phyloP scores from a whole-genome alignment of 2,888 invertebrate genomes.

The Steinernema scapterisci region DNA sequence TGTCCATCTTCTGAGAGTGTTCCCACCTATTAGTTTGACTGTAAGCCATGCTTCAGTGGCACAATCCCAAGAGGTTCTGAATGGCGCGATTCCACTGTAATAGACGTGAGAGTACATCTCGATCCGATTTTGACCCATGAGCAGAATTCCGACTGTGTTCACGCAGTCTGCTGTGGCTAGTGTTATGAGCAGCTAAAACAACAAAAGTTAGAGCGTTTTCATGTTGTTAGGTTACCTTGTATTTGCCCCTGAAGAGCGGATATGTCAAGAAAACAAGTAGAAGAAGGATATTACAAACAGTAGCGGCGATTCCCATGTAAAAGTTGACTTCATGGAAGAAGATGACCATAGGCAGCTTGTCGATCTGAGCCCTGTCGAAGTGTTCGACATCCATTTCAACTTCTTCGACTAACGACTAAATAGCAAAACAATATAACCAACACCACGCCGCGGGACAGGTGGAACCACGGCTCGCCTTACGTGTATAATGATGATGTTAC shows the following conservation, averaged over 20 bases:
- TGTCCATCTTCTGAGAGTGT: background rate
- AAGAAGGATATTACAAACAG: conserved; percentile 44
- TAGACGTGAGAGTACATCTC: conserved; percentile 49
- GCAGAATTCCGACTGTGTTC: conserved; percentile 50
- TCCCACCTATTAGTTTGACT: conserved; percentile 51
- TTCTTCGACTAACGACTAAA: background rate
- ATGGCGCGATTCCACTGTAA: conserved; percentile 41
- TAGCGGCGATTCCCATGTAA: conserved; percentile 46
- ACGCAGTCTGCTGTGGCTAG: conserved; percentile 52
- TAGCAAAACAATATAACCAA: background rate
- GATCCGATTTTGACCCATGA: conserved; percentile 54
- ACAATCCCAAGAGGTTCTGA: conserved; percentile 50
- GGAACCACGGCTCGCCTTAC: no score
- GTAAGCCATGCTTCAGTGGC: conserved; percentile 52
- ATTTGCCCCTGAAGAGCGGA: conserved; percentile 48
- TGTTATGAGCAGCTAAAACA: conserved; percentile 50
- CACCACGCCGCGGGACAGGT: no score
- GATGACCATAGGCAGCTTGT: conserved; percentile 37
- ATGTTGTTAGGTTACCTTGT: conserved; percentile 43
- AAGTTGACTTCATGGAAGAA: conserved; percentile 53
- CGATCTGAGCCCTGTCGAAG: background rate
- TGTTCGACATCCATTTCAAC: background rate
- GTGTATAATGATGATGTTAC: no score
- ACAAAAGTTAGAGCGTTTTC: background rate
- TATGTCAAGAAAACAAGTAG: conserved; percentile 48